Percentiles rank a stretch among this genome's conserved stretches.
Conservation (phyloP, 2,113 vertebrate species). For the Chionomys nivalis region DNA sequence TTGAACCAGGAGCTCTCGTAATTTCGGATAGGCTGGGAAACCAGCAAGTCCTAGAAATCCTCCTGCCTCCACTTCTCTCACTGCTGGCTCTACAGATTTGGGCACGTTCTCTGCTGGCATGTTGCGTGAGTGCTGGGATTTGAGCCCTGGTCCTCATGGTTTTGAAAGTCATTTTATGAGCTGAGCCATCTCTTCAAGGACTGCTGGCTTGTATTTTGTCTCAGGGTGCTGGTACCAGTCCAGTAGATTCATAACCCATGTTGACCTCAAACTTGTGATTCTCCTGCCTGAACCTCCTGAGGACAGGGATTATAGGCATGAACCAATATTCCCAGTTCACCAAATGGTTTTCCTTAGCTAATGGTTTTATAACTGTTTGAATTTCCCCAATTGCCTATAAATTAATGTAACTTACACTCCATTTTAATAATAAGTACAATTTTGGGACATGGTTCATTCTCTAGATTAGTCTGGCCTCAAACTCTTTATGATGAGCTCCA, state of each 20-base stretch:
- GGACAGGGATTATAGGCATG: neutral
- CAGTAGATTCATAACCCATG: too few species aligned
- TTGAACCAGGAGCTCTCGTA: neutral
- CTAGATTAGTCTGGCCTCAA: neutral
- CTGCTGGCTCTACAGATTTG: neutral
- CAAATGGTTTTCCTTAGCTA: conserved; percentile 30
- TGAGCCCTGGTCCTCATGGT: neutral
- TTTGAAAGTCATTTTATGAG: neutral
- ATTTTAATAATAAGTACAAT: neutral
- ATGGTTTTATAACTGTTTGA: conserved; percentile 11
- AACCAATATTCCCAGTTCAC: neutral
- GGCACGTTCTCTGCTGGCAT: neutral
- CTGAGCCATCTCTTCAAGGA: neutral
- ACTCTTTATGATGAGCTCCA: neutral
- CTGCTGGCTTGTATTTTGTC: neutral
- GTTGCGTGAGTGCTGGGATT: neutral
- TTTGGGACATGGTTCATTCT: neutral
- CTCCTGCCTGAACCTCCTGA: neutral
- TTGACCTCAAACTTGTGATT: neutral
- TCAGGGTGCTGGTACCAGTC: neutral
- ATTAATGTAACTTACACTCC: conserved; percentile 27
- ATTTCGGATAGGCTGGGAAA: neutral
- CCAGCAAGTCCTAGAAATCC: neutral
- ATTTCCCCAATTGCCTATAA: conserved; percentile 24
- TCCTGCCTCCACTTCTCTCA: neutral